Evolutionary conservation across 1,140 invertebrate species (phyloP).

Genomic region (Calephelis nemesis): DNA sequence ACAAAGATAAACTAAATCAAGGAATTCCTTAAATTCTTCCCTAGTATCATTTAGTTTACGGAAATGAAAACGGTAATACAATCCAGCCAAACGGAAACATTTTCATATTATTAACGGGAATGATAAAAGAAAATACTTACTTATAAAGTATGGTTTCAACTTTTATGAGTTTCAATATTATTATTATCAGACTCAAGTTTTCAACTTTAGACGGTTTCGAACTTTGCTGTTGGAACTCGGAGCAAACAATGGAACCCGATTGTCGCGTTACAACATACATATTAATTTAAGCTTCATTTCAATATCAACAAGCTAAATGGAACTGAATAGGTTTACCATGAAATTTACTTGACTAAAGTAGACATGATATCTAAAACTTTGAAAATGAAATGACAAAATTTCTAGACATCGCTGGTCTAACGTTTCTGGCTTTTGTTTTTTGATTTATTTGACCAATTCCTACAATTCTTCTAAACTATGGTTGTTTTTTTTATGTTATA

Average conservation of each 20-base stretch:
- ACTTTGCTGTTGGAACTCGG: slow-evolving; percentile 35
- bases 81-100: too few relatives aligned
- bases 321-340: slow-evolving; percentile 42
- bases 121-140: neutral
- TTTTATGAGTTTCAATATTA: slow-evolving; percentile 2
- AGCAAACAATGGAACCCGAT: slow-evolving; percentile 41
- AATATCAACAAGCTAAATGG: slow-evolving; percentile 64
- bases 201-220: slow-evolving; percentile 23
- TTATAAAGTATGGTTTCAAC: slow-evolving; percentile 1
- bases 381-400: too few relatives aligned
- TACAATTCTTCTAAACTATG: too few relatives aligned
- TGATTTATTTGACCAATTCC: too few relatives aligned
- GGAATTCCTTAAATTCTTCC: too few relatives aligned
- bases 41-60: too few relatives aligned
- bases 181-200: slow-evolving; percentile 6
- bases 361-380: neutral
- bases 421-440: too few relatives aligned
- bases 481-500: too few relatives aligned
- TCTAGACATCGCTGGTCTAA: too few relatives aligned
- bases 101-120: too few relatives aligned
- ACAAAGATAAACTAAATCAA: too few relatives aligned
- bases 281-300: slow-evolving; percentile 64
- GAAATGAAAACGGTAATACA: too few relatives aligned
- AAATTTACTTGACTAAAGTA: neutral
- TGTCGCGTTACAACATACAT: slow-evolving; percentile 45